These are phyloP conservation scores for Eulemur albifrons DNA, from an alignment of 2,797 vertebrate genomes.

Conservation along the genomic window DNA sequence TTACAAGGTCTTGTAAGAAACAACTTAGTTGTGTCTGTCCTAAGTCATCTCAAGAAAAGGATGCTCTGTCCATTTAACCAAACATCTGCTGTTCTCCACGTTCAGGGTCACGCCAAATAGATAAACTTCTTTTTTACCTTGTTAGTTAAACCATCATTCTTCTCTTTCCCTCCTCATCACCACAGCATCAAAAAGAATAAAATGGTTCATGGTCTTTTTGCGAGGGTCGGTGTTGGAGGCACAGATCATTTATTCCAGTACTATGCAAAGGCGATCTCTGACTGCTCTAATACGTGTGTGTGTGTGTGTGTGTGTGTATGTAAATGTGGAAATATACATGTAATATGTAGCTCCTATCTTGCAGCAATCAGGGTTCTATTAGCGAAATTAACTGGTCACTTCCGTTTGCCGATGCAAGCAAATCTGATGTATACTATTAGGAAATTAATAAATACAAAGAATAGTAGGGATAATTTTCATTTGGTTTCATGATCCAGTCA, in stretches of 20 bases:
- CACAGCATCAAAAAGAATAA: not conserved
- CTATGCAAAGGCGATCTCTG: not conserved
- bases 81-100: not conserved
- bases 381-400: not conserved
- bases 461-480: not conserved
- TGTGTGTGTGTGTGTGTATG: no score
- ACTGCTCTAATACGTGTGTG: no score
- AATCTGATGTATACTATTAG: not conserved
- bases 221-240: not conserved
- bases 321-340: fast-evolving
- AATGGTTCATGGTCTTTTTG: not conserved
- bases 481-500: not conserved
- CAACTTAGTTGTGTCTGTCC: not conserved
- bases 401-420: not conserved
- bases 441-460: not conserved
- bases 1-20: not conserved
- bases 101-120: not conserved
- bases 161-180: not conserved
- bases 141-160: not conserved
- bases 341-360: not conserved
- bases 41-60: not conserved
- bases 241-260: not conserved
- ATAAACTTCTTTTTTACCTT: not conserved
- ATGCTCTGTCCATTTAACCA: not conserved
- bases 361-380: not conserved